phyloP scores from a whole-genome alignment of 2,888 invertebrate genomes.

The Drosophila colorata region DNA sequence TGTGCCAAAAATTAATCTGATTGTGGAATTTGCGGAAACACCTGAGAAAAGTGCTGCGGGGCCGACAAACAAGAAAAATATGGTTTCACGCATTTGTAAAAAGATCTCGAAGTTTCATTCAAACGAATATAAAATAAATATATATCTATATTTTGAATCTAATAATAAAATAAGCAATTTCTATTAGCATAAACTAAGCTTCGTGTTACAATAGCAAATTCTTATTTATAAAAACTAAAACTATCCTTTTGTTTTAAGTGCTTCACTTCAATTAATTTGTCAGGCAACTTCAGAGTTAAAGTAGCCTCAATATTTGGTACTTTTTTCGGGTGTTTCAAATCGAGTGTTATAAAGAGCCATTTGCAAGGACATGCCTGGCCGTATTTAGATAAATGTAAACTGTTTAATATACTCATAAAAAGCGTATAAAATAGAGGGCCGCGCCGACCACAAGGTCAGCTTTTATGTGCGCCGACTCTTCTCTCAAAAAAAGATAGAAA shows the following conservation, averaged over 20 bases:
- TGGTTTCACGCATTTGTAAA: constrained; percentile 59
- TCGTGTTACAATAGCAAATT: constrained; percentile 2
- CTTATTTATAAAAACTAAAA: neutral
- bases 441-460: constrained; percentile 15
- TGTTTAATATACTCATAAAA: constrained; percentile 51
- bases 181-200: constrained; percentile 6
- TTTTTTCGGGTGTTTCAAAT: constrained; percentile 32
- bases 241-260: neutral
- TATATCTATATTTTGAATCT: constrained; percentile 3
- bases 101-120: constrained; percentile 41
- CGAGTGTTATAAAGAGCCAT: constrained; percentile 3
- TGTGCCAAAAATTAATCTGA: constrained; percentile 64
- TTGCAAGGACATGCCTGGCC: constrained; percentile 18
- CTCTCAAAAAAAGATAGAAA: neutral
- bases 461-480: constrained; percentile 28
- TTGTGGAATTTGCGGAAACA: constrained; percentile 23
- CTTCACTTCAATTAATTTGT: constrained; percentile 8
- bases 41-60: constrained; percentile 17
- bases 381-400: constrained; percentile 34
- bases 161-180: constrained; percentile 12
- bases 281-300: neutral
- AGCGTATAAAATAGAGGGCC: neutral
- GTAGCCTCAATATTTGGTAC: neutral
- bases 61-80: constrained; percentile 17
- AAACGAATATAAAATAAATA: constrained; percentile 2